Conservation (phyloP, 2,888 invertebrate genomes). For the Rhimphoctona megacephalus region DNA sequence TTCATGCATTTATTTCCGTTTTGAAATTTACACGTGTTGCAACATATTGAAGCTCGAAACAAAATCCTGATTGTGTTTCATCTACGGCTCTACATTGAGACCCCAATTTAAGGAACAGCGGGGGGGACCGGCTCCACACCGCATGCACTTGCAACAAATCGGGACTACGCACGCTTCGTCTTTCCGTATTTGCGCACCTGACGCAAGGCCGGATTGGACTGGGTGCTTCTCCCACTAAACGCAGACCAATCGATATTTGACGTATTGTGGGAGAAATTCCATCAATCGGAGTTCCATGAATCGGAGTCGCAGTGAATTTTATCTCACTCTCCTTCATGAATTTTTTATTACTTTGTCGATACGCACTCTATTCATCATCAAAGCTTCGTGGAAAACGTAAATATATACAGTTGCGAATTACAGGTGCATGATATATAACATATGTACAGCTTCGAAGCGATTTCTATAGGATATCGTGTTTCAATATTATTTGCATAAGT, state of each 20-base stretch:
- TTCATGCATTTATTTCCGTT: not conserved
- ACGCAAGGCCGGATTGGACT: too few species aligned
- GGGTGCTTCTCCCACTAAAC: too few species aligned
- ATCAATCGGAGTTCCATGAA: too few species aligned
- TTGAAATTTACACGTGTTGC: not conserved
- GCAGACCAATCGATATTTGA: too few species aligned
- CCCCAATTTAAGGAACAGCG: too few species aligned
- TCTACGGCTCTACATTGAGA: too few species aligned
- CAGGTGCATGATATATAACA: not conserved
- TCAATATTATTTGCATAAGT: conserved; percentile 67
- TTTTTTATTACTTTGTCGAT: not conserved
- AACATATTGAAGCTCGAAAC: not conserved
- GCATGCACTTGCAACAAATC: too few species aligned
- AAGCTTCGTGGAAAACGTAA: conserved; percentile 1
- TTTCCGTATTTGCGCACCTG: too few species aligned
- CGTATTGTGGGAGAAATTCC: too few species aligned
- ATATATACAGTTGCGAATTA: conserved; percentile 14
- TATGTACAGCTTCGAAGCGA: conserved; percentile 9
- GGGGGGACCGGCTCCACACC: too few species aligned
- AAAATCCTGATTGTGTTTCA: not conserved
- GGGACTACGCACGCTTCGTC: too few species aligned
- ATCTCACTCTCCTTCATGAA: not conserved
- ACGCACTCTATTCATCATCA: not conserved
- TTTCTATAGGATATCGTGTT: conserved; percentile 35
- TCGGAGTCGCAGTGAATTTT: too few species aligned